Evolutionary conservation across 2,797 vertebrate genomes (phyloP).

Genomic region (Sebastes miniatus): DNA sequence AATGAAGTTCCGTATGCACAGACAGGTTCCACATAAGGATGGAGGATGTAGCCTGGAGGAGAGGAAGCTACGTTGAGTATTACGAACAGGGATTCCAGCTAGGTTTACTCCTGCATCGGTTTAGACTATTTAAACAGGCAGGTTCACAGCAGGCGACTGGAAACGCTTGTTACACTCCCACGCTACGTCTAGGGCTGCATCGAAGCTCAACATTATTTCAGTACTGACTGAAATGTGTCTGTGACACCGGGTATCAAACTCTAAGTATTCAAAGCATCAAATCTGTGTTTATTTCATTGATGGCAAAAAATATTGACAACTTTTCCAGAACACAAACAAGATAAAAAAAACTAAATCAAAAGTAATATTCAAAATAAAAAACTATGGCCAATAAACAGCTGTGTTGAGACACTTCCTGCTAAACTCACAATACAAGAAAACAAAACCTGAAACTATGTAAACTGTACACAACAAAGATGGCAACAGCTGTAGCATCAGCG

Average conservation of each 20-base stretch:
- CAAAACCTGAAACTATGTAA: too few relatives aligned
- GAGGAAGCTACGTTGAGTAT: not conserved
- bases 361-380: too few relatives aligned
- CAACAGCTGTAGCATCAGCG: not conserved
- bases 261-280: not conserved
- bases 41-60: conserved; percentile 9
- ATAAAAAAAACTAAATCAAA: not conserved
- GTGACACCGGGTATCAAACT: not conserved
- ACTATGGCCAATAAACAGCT: not conserved
- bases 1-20: conserved; percentile 13
- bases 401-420: not conserved
- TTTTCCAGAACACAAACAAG: not conserved
- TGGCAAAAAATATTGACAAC: not conserved
- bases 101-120: not conserved
- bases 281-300: not conserved
- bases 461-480: not conserved
- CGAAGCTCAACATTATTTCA: not conserved
- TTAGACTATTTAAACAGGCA: not conserved
- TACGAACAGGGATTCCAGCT: not conserved
- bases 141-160: not conserved
- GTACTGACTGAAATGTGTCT: not conserved
- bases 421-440: not conserved
- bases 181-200: too few relatives aligned
- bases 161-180: not conserved
- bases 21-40: conserved; percentile 3